Base-by-base conservation (phyloP, 2,113 vertebrate species). In the Noctilio leporinus region DNA sequence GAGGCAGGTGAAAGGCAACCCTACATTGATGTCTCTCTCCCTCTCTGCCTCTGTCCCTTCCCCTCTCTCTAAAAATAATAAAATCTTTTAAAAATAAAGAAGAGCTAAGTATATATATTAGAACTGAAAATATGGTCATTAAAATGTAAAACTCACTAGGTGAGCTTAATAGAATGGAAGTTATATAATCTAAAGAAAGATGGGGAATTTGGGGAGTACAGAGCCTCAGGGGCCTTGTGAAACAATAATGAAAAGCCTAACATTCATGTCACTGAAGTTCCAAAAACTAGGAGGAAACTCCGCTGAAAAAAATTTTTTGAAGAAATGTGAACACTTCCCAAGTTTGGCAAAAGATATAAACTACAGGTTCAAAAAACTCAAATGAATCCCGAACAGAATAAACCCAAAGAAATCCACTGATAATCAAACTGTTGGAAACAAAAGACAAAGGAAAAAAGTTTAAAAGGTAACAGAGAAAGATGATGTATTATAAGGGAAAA, bases 221-320 rank as follows among this genome's bases (percentile, higher is more conserved):
- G 59, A 88, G 4, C n/a, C 35, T 73, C 17, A 20, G 28, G 38
- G 59, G 67, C 67, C 45, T 72, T 77, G 35, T 53, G 45, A 35
- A 22, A 93, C n/a, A 81, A 14, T 85, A 82, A 91, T 19, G 92
- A 35, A 84, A 86, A 94, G 35, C n/a, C 59, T 91, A 65, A 53
- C 8, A 69, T 85, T 91, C 30, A 24, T 65, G 2, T 51, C 19
- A 30, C 51, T 94, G 35, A 70, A 89, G 49, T 86, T 10, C 43
- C 78, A 69, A 86, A 69, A 35, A 75, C 88, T n/a, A 91, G 11
- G n/a, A 91, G 14, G 22, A 73, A 43, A 92, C 19, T n/a, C 57
- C 35, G 49, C 2, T 78, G 47, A 76, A 69, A 80, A 83, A 90
- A 70, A 59, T 73, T 75, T 45, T 64, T 64, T 81, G 30, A 67